phyloP scores from a whole-genome alignment of 37 sponge, comb jelly and placozoan species.

The Halichondria panicea region DNA sequence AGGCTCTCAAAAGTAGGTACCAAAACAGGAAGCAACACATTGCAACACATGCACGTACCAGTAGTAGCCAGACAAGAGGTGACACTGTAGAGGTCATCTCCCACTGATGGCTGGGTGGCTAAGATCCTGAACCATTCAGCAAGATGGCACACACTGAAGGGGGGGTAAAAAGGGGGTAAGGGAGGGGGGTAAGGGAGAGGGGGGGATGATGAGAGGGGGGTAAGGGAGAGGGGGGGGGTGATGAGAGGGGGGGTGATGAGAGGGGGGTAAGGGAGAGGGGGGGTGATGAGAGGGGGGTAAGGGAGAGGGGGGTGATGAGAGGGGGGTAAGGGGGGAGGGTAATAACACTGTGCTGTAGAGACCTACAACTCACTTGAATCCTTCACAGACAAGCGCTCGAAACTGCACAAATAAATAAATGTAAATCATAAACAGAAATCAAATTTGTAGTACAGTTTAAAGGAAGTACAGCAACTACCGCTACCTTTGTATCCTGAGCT shows the following conservation, averaged over 20 bases:
- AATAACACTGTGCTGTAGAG: no score
- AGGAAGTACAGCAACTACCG: no score
- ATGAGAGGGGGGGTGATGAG: not conserved
- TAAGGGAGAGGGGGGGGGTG: not conserved
- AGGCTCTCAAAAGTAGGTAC: no score
- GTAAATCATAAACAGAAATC: no score
- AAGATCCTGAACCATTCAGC: slow-evolving; percentile 55
- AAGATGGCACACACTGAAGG: slow-evolving; percentile 29
- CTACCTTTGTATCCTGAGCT: slow-evolving; percentile 37
- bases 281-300: not conserved
- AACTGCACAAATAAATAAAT: not conserved
- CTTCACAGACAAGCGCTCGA: slow-evolving; percentile 54
- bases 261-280: no score
- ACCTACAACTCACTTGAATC: slow-evolving; percentile 54
- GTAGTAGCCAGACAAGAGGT: slow-evolving; percentile 43
- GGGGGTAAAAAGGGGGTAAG: not conserved
- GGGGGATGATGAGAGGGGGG: not conserved
- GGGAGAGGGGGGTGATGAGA: not conserved
- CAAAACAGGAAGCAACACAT: no score
- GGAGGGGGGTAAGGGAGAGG: not conserved
- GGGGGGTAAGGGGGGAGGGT: not conserved
- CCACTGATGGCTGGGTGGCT: slow-evolving; percentile 40
- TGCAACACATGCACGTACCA: no score
- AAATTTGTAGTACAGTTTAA: no score
- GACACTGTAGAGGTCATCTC: slow-evolving; percentile 33